phyloP scores from a whole-genome alignment of 1,140 invertebrate genomes.

The Leptopilina boulardi region DNA sequence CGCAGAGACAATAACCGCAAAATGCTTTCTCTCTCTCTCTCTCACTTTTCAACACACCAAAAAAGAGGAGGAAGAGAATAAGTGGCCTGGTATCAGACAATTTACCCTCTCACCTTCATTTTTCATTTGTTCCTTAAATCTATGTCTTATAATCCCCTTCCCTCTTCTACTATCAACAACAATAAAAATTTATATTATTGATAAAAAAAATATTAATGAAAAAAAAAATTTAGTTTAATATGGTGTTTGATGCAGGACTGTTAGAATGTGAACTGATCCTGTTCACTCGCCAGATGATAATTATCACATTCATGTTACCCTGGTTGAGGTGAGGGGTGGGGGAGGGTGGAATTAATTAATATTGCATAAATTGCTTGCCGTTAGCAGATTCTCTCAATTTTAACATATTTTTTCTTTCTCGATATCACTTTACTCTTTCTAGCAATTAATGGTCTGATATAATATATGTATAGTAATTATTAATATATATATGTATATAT shows the following conservation, averaged over 20 bases:
- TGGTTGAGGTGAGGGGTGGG: too few relatives aligned
- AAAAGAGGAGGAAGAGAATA: slow-evolving; percentile 43
- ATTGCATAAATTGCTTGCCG: slow-evolving; percentile 22
- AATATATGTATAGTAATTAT: too few relatives aligned
- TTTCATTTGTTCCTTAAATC: background rate
- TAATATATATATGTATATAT: too few relatives aligned
- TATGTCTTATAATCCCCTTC: slow-evolving; percentile 33
- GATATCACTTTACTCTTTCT: too few relatives aligned
- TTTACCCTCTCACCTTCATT: slow-evolving; percentile 34
- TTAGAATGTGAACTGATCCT: background rate
- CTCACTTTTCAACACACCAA: background rate
- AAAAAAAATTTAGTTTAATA: background rate
- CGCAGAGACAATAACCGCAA: slow-evolving; percentile 62
- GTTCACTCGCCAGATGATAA: slow-evolving; percentile 27
- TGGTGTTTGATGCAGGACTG: background rate
- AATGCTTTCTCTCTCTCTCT: slow-evolving; percentile 35
- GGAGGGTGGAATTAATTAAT: background rate
- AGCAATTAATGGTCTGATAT: too few relatives aligned
- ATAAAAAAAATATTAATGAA: too few relatives aligned
- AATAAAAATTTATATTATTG: too few relatives aligned
- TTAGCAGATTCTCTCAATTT: background rate
- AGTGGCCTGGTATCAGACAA: slow-evolving; percentile 57
- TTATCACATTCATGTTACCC: slow-evolving; percentile 35
- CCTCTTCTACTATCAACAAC: slow-evolving; percentile 51
- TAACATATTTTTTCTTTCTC: too few relatives aligned